phyloP scores from a whole-genome alignment of 2,888 invertebrate genomes.

The Scaptomyza cyrtandrae region DNA sequence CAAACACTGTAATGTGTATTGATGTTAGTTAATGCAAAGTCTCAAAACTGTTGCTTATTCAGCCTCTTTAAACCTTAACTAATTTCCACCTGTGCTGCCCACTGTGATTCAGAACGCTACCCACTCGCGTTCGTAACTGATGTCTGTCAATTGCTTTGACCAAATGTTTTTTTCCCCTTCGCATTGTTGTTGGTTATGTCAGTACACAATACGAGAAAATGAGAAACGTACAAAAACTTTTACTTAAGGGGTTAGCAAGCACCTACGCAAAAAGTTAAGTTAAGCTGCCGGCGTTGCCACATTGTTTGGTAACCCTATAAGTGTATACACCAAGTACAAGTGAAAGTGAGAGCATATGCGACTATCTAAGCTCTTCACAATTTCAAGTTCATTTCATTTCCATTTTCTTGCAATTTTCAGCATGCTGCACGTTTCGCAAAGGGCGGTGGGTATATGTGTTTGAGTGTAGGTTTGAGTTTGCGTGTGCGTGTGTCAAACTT shows the following conservation, averaged over 20 bases:
- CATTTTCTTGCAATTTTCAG: conserved; percentile 59
- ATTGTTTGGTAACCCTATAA: conserved; percentile 15
- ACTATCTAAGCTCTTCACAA: conserved; percentile 43
- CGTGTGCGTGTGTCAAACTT: conserved; percentile 49
- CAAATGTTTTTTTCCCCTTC: neutral
- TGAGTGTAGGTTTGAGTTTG: conserved; percentile 14
- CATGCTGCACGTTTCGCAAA: conserved; percentile 36
- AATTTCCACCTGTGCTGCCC: neutral
- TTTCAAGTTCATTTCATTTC: conserved; percentile 76
- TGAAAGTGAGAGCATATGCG: neutral
- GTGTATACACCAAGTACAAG: conserved; percentile 1
- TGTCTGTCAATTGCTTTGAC: conserved; percentile 25
- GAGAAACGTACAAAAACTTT: conserved; percentile 11
- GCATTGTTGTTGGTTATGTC: conserved; percentile 12
- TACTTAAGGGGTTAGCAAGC: neutral
- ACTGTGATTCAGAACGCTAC: neutral
- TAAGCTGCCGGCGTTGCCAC: conserved; percentile 10
- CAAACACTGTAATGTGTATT: neutral
- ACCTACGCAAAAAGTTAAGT: conserved; percentile 25
- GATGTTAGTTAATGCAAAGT: neutral
- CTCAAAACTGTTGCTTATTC: too few relatives aligned
- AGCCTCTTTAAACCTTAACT: neutral
- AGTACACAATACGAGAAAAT: conserved; percentile 12
- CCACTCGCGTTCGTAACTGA: neutral
- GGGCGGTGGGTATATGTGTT: conserved; percentile 4